Evolutionary conservation across 1,140 invertebrate species (phyloP), one percentile per base, ranked within the genome.

Genomic region (Drosophila simulans): DNA sequence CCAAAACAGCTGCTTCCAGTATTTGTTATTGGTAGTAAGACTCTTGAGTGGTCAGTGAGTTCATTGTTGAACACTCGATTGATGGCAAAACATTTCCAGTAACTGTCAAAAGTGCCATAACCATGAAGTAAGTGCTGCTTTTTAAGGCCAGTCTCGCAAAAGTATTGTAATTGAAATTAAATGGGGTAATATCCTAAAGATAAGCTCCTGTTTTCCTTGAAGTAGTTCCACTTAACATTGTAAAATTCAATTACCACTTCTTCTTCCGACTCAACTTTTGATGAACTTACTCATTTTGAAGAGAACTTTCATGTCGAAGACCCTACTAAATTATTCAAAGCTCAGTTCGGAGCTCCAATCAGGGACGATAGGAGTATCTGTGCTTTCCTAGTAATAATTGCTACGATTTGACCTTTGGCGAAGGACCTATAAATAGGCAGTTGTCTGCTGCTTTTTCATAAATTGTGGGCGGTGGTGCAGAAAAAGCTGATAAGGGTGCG

Each of bases 21-120:
- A 7, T 45, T 37, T 46, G 48, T 57, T 57, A 17, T 70, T 27
- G 17, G 35, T 1, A 12, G 11, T 35, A 22, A 31, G 22, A 40
- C 17, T 39, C 34, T 25, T 27, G 34, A 70, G 57, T 70, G 52
- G 52, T 42, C 68, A 70, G 35, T 57, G 48, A 35, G 66, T 69
- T 54, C 35, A 48, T 70, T 49, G 43, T 40, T 66, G 25, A 70
- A 35, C 12, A 10, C 4, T 37, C 42, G 40, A 70, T 70, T 57
- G 65, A 70, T 57, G 65, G 42, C 15, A 34, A 69, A 70, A 69
- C 51, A 69, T 69, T 69, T 69, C 27, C 63, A 45, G 34, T 39
- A 69, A 68, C 49, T 65, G 46, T 45, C 45, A 45, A 17, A 58
- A 45, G 17, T 56, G 27, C 17, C 31, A 42, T 35, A 52, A 25